Conservation (phyloP, 2,797 vertebrate species). For the Enteromius argenteus region DNA sequence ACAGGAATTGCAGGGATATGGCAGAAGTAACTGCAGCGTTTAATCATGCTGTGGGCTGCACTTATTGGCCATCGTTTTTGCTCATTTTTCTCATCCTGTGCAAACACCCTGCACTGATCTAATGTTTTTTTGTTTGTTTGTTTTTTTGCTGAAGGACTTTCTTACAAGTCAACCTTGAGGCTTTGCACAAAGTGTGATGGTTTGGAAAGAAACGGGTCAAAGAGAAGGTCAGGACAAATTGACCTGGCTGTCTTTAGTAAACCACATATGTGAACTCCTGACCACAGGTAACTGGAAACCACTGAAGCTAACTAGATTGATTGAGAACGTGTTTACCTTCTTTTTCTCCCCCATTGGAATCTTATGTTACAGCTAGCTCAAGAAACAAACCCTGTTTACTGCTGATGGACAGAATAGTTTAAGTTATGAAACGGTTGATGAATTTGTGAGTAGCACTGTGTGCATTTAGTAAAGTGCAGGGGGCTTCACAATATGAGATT, state of each 20-base stretch:
- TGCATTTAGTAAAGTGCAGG: constrained; percentile 37
- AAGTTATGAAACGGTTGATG: constrained; percentile 23
- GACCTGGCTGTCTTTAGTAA: constrained; percentile 13
- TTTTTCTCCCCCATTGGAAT: neutral
- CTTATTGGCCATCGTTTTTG: constrained; percentile 64
- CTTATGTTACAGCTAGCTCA: neutral
- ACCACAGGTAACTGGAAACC: constrained; percentile 17
- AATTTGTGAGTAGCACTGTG: constrained; percentile 4
- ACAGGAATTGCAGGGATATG: constrained; percentile 52
- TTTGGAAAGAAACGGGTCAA: neutral
- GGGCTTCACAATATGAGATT: constrained; percentile 57
- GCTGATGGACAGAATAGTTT: constrained; percentile 18
- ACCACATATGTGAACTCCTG: constrained; percentile 4
- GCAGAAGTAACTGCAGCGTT: constrained; percentile 59
- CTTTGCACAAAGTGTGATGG: neutral
- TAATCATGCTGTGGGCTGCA: constrained; percentile 70
- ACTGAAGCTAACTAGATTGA: neutral
- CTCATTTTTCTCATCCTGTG: constrained; percentile 56
- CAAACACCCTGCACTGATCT: neutral
- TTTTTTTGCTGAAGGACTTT: constrained; percentile 61
- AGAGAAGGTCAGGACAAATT: neutral
- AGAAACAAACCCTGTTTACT: constrained; percentile 12
- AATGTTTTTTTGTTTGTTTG: neutral
- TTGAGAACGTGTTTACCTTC: neutral
- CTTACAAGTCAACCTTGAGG: constrained; percentile 8